A percentile compares a stretch with the other conserved stretches of the same genome.
Conservation (phyloP, 92 coral and sea anemone genomes). For the Actinostola sp. region DNA sequence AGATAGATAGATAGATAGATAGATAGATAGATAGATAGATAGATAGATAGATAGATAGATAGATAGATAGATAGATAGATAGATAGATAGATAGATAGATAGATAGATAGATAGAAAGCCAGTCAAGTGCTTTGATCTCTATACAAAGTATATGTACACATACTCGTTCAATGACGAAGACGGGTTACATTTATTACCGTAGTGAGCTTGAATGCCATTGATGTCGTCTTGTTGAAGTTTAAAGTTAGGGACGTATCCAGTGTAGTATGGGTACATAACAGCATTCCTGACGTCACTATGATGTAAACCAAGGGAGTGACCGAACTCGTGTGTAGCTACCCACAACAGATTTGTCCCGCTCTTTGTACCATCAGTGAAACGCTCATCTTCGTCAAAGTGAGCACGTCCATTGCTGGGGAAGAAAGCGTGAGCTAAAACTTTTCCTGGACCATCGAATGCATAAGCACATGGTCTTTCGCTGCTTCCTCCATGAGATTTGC, state of each 20-base stretch:
- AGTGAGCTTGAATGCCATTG: constrained; percentile 69
- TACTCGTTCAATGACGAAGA: no score
- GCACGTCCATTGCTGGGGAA: constrained; percentile 84
- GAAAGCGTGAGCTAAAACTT: constrained; percentile 83
- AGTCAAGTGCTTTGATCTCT: not conserved
- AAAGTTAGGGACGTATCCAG: constrained; percentile 73
- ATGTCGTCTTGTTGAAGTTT: constrained; percentile 71
- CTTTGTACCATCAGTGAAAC: constrained; percentile 63
- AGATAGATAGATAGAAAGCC: no score
- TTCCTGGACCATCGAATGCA: constrained; percentile 81
- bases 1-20: no score
- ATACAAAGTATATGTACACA: not conserved
- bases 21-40: no score
- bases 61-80: no score
- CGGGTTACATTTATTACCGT: constrained; percentile 76
- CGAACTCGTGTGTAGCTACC: constrained; percentile 94
- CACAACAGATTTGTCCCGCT: constrained; percentile 77
- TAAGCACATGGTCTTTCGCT: constrained; percentile 49
- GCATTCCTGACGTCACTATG: constrained; percentile 80
- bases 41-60: no score
- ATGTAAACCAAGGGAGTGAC: constrained; percentile 78
- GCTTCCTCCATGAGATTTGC: constrained; percentile 54
- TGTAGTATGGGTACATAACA: constrained; percentile 87
- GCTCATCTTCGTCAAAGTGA: constrained; percentile 88
- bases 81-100: no score